Conservation (phyloP, 2,797 vertebrate species). For the Acipenser oxyrinchus region DNA sequence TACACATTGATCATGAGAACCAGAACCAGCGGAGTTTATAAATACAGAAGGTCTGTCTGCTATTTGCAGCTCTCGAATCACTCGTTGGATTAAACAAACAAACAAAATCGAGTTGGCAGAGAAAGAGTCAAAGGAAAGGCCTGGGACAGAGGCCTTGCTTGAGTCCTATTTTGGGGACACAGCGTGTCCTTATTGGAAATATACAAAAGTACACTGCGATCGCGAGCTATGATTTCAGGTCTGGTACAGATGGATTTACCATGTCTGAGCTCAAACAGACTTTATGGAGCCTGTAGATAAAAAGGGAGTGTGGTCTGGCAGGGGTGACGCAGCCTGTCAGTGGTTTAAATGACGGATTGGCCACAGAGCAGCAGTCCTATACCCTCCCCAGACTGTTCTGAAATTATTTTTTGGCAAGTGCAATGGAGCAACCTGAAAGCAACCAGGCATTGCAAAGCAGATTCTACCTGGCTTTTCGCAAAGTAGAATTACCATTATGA, state of each 20-base stretch:
- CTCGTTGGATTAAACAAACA: background rate
- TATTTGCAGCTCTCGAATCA: background rate
- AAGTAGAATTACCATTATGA: background rate
- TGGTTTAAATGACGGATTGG: no score
- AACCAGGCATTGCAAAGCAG: background rate
- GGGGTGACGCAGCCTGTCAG: background rate
- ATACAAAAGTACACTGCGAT: background rate
- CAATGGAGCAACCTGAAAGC: no score
- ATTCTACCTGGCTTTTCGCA: background rate
- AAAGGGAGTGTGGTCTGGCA: constrained; percentile 1
- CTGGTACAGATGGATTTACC: constrained; percentile 26
- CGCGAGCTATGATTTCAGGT: background rate
- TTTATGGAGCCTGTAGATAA: constrained; percentile 29
- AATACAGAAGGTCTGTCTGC: background rate
- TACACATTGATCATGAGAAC: background rate
- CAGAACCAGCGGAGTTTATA: background rate
- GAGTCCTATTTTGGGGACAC: background rate
- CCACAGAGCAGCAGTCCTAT: no score
- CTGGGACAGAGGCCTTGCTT: no score
- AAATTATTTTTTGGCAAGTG: no score
- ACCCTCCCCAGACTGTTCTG: no score
- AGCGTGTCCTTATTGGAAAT: no score
- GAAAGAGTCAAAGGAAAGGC: no score
- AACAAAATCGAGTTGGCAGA: background rate
- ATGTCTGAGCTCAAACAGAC: constrained; percentile 23